Evolutionary conservation across 2,888 invertebrate genomes (phyloP), one percentile per base, ranked within the genome.

Genomic region (Sinopyrophorus schimmeli): DNA sequence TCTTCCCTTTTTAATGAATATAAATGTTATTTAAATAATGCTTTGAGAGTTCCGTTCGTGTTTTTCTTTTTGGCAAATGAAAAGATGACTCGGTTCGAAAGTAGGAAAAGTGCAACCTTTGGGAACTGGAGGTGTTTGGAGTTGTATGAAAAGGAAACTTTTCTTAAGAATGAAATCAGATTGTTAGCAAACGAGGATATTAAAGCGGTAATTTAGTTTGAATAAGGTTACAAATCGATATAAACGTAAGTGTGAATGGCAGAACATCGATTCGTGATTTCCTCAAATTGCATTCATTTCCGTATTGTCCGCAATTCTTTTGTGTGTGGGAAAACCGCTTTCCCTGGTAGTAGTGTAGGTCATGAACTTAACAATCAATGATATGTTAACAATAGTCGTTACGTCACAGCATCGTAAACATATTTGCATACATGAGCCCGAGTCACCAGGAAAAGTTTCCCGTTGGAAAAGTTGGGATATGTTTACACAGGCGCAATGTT

Each of bases 301-400:
- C 55, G 55, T 52, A 64, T 60, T 63, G 62, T 64, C 58, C 58
- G 53, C 48, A 49, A 42, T 53, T 53, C 53, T 53, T 53, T 53
- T 47, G 48, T 47, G 42, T 32, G 47, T 30, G 39, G 42, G 42
- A 59, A n/a, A 60, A 63, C 60, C 67, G 68, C 66, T 68, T 68
- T 68, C 66, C 63, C 80, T 80, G 67, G 78, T 80, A 68, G 65
- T 68, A 65, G 65, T 61, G 68, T 67, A 70, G 71, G 71, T 71
- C 71, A 68, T 66, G 70, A 69, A 69, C 70, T 68, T 68, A 70
- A 71, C 71, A 71, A 71, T 71, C 71, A 71, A 71, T 71, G 70
- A 70, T 70, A 70, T 70, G 70, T 71, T 70, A 70, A 71, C 71
- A 71, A 71, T 71, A 71, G 67, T 67, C 66, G 68, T 67, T 68